These are phyloP conservation scores for Chaenodraco wilsoni DNA, from an alignment of 2,797 vertebrate species.

Conservation along the genomic window DNA sequence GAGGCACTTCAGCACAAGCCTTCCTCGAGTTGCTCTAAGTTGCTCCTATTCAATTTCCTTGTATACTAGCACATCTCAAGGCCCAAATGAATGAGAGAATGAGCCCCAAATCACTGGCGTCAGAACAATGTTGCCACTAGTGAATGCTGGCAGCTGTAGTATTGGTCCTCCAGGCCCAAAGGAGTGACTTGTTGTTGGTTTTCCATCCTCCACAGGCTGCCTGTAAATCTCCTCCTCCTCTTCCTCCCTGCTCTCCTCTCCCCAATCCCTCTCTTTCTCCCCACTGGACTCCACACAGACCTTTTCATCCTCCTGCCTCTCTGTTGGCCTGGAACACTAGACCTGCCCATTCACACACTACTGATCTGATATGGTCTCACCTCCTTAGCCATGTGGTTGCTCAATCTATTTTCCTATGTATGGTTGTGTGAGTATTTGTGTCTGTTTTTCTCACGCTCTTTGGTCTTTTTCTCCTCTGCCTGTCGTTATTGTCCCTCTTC, in stretches of 20 bases:
- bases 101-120: conserved; percentile 44
- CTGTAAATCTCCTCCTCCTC: conserved; percentile 49
- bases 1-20: conserved; percentile 23
- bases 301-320: conserved; percentile 69
- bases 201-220: conserved; percentile 74
- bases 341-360: conserved; percentile 66
- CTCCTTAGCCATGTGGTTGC: conserved; percentile 68
- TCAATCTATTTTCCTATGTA: conserved; percentile 71
- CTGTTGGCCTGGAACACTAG: conserved; percentile 71
- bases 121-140: conserved; percentile 53
- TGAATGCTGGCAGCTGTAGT: conserved; percentile 63
- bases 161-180: conserved; percentile 56
- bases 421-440: conserved; percentile 31
- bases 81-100: conserved; percentile 50
- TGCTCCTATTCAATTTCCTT: conserved; percentile 34
- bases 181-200: conserved; percentile 65
- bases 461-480: conserved; percentile 77
- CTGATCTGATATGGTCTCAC: conserved; percentile 66
- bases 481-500: conserved; percentile 63
- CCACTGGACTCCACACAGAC: conserved; percentile 62
- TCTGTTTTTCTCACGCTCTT: conserved; percentile 65
- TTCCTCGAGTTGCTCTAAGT: conserved; percentile 28
- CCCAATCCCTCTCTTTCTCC: conserved; percentile 47
- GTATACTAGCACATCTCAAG: conserved; percentile 37
- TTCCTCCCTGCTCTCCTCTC: conserved; percentile 35